Evolutionary conservation across 1,140 invertebrate species (phyloP).

Genomic region (Portunus trituberculatus): DNA sequence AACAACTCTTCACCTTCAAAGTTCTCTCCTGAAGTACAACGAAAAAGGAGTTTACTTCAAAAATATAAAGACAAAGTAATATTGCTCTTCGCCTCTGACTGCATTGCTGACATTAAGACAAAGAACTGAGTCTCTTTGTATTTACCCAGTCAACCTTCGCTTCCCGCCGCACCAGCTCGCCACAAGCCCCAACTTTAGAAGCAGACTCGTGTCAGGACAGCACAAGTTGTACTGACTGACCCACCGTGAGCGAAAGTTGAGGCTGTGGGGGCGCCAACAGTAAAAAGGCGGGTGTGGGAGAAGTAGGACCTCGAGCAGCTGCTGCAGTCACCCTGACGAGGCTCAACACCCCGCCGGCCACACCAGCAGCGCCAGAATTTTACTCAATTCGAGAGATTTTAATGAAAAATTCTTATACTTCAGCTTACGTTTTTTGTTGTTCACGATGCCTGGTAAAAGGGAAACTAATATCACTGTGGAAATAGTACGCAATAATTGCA

Average conservation of each 20-base stretch:
- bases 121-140: not conserved
- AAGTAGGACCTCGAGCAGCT: not conserved
- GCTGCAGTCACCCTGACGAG: too few species aligned
- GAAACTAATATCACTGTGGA: not conserved
- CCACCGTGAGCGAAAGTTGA: constrained; percentile 1
- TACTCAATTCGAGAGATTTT: not conserved
- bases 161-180: not conserved
- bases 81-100: not conserved
- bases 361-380: too few species aligned
- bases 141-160: not conserved
- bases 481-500: not conserved
- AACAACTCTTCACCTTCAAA: not conserved
- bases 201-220: not conserved
- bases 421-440: not conserved
- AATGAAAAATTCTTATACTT: not conserved
- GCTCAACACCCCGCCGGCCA: too few species aligned
- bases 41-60: too few species aligned
- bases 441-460: not conserved
- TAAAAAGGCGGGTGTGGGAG: not conserved
- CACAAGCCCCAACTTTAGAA: constrained; percentile 1
- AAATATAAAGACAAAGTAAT: not conserved
- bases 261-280: not conserved
- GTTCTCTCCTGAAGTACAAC: too few species aligned
- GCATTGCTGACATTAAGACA: not conserved
- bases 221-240: constrained; percentile 21